These are phyloP conservation scores for Meloidogyne exigua DNA, from an alignment of 1,140 invertebrate species.

Conservation along the genomic window DNA sequence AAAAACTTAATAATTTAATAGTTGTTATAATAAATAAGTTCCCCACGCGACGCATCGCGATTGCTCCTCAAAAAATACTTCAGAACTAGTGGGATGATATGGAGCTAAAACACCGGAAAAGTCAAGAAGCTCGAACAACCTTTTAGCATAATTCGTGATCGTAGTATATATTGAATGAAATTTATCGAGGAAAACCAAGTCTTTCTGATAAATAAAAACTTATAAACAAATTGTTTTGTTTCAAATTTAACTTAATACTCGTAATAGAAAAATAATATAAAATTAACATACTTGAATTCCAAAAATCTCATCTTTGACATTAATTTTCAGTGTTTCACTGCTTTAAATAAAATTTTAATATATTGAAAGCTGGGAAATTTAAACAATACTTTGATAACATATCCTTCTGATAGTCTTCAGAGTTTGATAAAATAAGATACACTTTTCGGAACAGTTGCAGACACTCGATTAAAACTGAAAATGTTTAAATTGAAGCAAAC, in stretches of 20 bases:
- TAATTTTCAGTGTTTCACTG: slow-evolving; percentile 38
- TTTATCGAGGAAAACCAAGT: slow-evolving; percentile 40
- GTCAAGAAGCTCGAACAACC: slow-evolving; percentile 31
- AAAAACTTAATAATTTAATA: slow-evolving; percentile 47
- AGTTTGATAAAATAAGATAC: slow-evolving; percentile 39
- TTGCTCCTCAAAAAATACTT: slow-evolving; percentile 43
- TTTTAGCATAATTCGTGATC: neutral
- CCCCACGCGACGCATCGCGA: slow-evolving; percentile 30
- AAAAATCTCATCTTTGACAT: slow-evolving; percentile 51
- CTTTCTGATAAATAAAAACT: slow-evolving; percentile 39
- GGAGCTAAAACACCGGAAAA: slow-evolving; percentile 33
- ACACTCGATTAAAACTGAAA: slow-evolving; percentile 2
- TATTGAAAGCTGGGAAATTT: neutral
- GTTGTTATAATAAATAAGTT: neutral
- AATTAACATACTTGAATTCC: slow-evolving; percentile 34
- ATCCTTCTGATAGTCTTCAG: slow-evolving; percentile 42
- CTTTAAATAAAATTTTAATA: slow-evolving; percentile 17
- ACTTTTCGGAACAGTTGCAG: slow-evolving; percentile 35
- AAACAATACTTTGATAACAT: slow-evolving; percentile 37
- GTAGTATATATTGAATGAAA: slow-evolving; percentile 13
- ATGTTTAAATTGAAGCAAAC: neutral
- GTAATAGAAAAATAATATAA: neutral
- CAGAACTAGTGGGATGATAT: slow-evolving; percentile 45
- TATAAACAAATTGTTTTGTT: neutral
- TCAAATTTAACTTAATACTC: too few relatives aligned